These are phyloP conservation scores for Lathronympha strigana DNA, from an alignment of 2,888 invertebrate genomes.

Conservation along the genomic window DNA sequence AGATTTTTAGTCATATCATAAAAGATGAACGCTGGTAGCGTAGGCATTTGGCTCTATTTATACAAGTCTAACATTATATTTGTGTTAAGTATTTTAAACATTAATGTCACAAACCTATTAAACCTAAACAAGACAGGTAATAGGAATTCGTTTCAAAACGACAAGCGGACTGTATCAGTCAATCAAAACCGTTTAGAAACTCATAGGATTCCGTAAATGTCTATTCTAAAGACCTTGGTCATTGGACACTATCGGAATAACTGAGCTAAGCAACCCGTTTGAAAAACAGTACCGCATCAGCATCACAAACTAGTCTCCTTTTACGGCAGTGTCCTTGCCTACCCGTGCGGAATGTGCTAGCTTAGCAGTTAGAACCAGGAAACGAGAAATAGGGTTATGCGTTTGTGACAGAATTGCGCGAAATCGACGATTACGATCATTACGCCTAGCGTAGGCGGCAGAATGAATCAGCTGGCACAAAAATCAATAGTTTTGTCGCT, in stretches of 20 bases:
- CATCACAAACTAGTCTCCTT: constrained; percentile 46
- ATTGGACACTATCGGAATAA: constrained; percentile 38
- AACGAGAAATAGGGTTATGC: constrained; percentile 29
- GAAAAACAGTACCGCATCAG: constrained; percentile 37
- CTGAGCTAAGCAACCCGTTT: constrained; percentile 26
- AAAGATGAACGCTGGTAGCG: no score
- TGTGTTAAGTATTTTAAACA: background rate
- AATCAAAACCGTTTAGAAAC: constrained; percentile 1
- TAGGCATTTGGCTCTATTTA: no score
- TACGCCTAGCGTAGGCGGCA: constrained; percentile 44
- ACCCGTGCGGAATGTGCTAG: constrained; percentile 8
- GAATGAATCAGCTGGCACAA: constrained; percentile 73
- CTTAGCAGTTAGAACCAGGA: constrained; percentile 26
- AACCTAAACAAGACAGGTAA: background rate
- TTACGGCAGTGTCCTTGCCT: constrained; percentile 47
- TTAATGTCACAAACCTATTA: background rate
- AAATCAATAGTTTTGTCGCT: constrained; percentile 72
- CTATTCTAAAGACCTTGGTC: constrained; percentile 24
- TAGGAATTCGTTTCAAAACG: background rate
- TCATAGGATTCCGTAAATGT: constrained; percentile 4
- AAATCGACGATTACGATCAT: constrained; percentile 56
- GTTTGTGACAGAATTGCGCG: constrained; percentile 60
- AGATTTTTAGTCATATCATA: no score
- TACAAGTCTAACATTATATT: background rate
- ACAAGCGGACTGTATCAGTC: background rate